Percentiles rank a stretch among this genome's conserved stretches.
Conservation (phyloP, 2,888 invertebrate genomes). For the Heteropelma amictum region DNA sequence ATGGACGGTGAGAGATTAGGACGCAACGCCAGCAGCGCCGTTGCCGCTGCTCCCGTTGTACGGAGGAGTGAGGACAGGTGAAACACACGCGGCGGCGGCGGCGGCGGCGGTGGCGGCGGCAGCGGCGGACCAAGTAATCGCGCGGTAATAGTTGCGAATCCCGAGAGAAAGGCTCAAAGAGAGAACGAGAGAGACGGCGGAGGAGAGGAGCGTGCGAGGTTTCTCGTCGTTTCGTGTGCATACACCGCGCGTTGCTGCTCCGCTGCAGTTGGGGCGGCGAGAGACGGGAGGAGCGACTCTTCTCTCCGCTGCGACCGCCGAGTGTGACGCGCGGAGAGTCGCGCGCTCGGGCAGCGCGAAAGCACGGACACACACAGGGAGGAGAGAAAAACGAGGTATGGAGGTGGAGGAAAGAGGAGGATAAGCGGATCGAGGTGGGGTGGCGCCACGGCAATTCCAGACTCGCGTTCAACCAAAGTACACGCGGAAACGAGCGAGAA, state of each 20-base stretch:
- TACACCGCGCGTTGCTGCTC: slow-evolving; percentile 16
- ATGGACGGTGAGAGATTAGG: too few relatives aligned
- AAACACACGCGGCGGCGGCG: slow-evolving; percentile 2
- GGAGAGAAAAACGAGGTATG: slow-evolving; percentile 57
- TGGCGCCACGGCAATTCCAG: slow-evolving; percentile 77
- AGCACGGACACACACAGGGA: slow-evolving; percentile 22
- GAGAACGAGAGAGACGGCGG: slow-evolving; percentile 19
- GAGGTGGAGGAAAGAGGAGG: slow-evolving; percentile 63
- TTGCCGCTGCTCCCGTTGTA: too few relatives aligned
- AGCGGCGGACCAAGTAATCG: slow-evolving; percentile 8
- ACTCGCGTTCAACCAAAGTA: slow-evolving; percentile 75
- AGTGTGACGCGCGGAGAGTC: slow-evolving; percentile 41
- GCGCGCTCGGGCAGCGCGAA: slow-evolving; percentile 35
- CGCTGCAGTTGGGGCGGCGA: slow-evolving; percentile 13
- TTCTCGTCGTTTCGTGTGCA: slow-evolving; percentile 33
- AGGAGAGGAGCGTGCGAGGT: slow-evolving; percentile 1
- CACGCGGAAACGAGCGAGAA: slow-evolving; percentile 68
- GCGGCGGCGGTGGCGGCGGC: slow-evolving; percentile 8
- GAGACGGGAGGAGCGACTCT: slow-evolving; percentile 44
- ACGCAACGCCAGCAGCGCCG: too few relatives aligned
- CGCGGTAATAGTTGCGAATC: too few relatives aligned
- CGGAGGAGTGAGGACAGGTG: slow-evolving; percentile 45
- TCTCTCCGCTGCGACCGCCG: slow-evolving; percentile 3
- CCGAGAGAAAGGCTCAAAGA: slow-evolving; percentile 1
- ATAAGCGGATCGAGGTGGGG: slow-evolving; percentile 67